Evolutionary conservation across 2,797 vertebrate species (phyloP), one percentile per base, ranked within the genome.

Genomic region (Tokudaia tokunoshimensis): DNA sequence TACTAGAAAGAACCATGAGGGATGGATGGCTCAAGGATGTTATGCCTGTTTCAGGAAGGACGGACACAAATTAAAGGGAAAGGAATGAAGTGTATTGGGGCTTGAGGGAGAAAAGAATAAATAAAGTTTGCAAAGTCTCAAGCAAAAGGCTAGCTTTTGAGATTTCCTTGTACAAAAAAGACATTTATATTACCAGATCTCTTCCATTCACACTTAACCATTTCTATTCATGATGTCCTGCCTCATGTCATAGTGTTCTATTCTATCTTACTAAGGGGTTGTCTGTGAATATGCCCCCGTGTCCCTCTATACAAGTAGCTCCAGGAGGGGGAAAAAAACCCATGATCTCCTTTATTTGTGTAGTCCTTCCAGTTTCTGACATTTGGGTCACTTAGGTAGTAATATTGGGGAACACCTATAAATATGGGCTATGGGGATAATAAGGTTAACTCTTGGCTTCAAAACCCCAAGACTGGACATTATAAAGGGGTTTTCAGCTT

Each of bases 1-100:
- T 94, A 86, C 65, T 78, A 95, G 81, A 94, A 93, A 94, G 85
- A 94, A 84, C 17, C 26, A 59, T n/a, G 50, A 92, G 29, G 37
- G 72, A 72, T 47, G 31, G 74, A 2, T 0, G 11, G 57, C 67
- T 97, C 94, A 87, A 94, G 63, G 94, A 89, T 86, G 63, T 82
- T 92, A 37, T 63, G 55, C 19, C 47, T 93, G 31, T 76, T 89
- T 96, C 82, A 82, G 52, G 91, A 90, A 92, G 57, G 57, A 91
- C 50, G 75, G 85, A 91, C 19, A 19, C 70, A 80, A 83, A 95
- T 95, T 78, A 83, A 85, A 93, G 59, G 26, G 81, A 81, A 85
- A 95, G 37, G 93, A 65, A 63, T 65, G 75, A 92, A 84, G 31
- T 96, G 41, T 57, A 63, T 15, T 76, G 50, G 57, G 14, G 4